A percentile compares a stretch with the other conserved stretches of the same genome.
Evolutionary conservation across 2,888 invertebrate species (phyloP).

Genomic region (Coecobrya sp.): DNA sequence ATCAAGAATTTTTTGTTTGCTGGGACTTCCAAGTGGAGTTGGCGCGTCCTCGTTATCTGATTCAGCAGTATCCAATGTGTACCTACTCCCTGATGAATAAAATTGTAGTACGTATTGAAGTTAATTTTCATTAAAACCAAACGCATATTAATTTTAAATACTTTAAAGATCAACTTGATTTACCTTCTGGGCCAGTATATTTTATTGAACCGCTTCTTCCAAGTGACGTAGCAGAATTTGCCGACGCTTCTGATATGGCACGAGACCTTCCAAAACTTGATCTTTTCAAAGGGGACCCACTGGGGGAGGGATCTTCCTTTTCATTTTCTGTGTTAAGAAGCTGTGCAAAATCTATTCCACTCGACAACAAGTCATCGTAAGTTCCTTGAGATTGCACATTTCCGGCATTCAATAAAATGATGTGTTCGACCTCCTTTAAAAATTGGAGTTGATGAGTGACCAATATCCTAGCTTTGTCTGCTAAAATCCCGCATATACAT

Average conservation of each 20-base stretch:
- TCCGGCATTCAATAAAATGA: constrained; percentile 91
- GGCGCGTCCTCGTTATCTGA: constrained; percentile 56
- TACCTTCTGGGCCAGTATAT: constrained; percentile 67
- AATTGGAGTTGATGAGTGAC: constrained; percentile 95
- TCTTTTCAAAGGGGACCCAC: constrained; percentile 36
- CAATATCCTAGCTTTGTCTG: constrained; percentile 88
- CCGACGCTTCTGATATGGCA: constrained; percentile 66
- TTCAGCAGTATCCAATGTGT: constrained; percentile 25
- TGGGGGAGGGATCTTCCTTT: constrained; percentile 7
- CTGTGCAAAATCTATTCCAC: constrained; percentile 93
- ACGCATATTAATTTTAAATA: neutral
- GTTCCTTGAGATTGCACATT: constrained; percentile 89
- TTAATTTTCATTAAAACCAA: neutral
- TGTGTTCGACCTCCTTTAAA: constrained; percentile 91
- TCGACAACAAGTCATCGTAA: constrained; percentile 92
- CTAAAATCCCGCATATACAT: constrained; percentile 88
- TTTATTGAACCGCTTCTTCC: constrained; percentile 37
- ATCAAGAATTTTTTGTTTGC: constrained; percentile 54
- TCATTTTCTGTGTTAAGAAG: constrained; percentile 89
- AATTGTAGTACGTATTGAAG: no score
- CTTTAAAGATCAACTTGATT: neutral
- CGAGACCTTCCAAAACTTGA: constrained; percentile 67
- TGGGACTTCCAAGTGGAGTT: constrained; percentile 49
- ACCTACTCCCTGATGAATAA: constrained; percentile 39
- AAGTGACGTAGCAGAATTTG: constrained; percentile 22